Percentiles rank a stretch among this genome's conserved stretches.
These are phyloP conservation scores for Parus major DNA, from an alignment of 2,113 vertebrate genomes.

Conservation along the genomic window DNA sequence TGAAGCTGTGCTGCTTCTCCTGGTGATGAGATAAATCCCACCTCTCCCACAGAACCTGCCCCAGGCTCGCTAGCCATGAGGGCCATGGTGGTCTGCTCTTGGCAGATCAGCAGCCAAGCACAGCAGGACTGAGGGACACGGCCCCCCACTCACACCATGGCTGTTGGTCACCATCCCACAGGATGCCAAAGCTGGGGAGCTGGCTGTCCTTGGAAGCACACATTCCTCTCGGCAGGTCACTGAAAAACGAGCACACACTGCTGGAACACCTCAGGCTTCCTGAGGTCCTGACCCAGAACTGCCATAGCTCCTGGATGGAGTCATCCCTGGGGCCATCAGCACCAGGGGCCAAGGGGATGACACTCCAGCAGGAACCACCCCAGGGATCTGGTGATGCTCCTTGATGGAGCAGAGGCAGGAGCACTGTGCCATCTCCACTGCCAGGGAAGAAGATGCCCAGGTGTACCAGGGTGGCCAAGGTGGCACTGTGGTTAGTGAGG, in stretches of 20 bases:
- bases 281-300: neutral
- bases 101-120: neutral
- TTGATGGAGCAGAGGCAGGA: neutral
- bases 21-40: neutral
- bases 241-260: accelerated
- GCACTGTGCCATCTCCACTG: neutral
- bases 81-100: neutral
- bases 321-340: accelerated
- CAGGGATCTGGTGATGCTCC: neutral
- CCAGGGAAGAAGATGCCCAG: neutral
- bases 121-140: neutral
- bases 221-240: neutral
- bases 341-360: neutral
- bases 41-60: neutral
- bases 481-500: neutral
- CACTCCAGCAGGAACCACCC: neutral
- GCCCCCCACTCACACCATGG: accelerated
- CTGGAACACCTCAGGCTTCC: neutral
- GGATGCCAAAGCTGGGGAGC: accelerated
- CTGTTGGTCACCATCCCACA: neutral
- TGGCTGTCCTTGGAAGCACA: neutral
- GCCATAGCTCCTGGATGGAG: neutral
- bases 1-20: neutral
- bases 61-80: neutral
- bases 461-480: neutral